phyloP scores from a whole-genome alignment of 1,140 invertebrate species.

The Dendroctonus ponderosae region DNA sequence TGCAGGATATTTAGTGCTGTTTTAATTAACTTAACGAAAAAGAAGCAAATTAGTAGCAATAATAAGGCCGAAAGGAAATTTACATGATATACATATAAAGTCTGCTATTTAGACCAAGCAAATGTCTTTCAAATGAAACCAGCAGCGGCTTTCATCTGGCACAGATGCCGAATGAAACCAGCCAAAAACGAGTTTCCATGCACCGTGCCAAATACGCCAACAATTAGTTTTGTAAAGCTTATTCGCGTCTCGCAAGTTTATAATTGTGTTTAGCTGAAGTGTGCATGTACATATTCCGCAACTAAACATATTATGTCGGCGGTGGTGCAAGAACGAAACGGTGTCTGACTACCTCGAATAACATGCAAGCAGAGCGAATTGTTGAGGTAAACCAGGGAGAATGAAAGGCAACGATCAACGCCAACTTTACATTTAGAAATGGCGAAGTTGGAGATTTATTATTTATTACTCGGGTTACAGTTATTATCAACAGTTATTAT shows the following conservation, averaged over 20 bases:
- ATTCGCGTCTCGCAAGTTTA: constrained; percentile 13
- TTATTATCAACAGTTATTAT: too few relatives aligned
- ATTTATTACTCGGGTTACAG: too few relatives aligned
- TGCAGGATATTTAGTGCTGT: too few relatives aligned
- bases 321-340: constrained; percentile 5
- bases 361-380: constrained; percentile 7
- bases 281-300: constrained; percentile 12
- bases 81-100: too few relatives aligned
- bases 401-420: constrained; percentile 1
- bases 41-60: too few relatives aligned
- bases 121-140: too few relatives aligned
- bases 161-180: constrained; percentile 4
- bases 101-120: too few relatives aligned
- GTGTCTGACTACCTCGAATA: constrained; percentile 5
- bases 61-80: too few relatives aligned
- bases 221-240: constrained; percentile 16
- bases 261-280: constrained; percentile 17
- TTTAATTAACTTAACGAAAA: too few relatives aligned
- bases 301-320: constrained; percentile 20
- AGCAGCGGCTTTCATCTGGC: too few relatives aligned
- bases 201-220: constrained; percentile 4
- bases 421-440: not conserved
- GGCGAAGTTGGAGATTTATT: not conserved
- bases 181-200: not conserved
- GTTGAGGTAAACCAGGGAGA: constrained; percentile 7